These are phyloP conservation scores for Protophormia terraenovae DNA, from an alignment of 2,888 invertebrate species.

Conservation along the genomic window DNA sequence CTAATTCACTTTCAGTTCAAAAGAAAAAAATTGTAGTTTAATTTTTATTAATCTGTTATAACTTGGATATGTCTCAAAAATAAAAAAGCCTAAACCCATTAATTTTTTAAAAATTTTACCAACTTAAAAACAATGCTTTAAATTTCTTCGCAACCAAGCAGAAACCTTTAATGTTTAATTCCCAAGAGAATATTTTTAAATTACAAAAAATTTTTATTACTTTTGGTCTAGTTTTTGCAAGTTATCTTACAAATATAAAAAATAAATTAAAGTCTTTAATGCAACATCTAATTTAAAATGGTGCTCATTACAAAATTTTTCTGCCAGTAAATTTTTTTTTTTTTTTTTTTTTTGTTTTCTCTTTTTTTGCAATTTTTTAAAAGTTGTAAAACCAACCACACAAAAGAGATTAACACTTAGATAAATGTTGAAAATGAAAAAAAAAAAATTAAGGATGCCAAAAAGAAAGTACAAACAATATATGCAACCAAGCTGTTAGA, in stretches of 20 bases:
- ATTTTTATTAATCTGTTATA: too few species aligned
- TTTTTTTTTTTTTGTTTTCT: background rate
- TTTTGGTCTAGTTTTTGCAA: background rate
- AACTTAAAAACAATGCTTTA: background rate
- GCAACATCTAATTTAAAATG: slow-evolving; percentile 24
- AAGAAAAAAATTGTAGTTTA: too few species aligned
- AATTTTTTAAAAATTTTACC: background rate
- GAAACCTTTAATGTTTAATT: background rate
- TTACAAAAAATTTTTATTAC: background rate
- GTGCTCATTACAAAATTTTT: slow-evolving; percentile 19
- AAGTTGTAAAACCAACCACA: slow-evolving; percentile 38
- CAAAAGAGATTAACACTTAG: slow-evolving; percentile 61
- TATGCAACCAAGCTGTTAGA: slow-evolving; percentile 5
- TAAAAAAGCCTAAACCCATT: too few species aligned
- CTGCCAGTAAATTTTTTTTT: background rate
- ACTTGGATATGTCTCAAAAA: too few species aligned
- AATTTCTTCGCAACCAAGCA: background rate
- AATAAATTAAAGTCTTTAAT: slow-evolving; percentile 12
- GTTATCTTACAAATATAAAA: background rate
- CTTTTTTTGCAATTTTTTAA: background rate
- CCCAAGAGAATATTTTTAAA: background rate
- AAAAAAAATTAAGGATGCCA: slow-evolving; percentile 39
- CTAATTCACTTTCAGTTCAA: too few species aligned
- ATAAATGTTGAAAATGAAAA: slow-evolving; percentile 23
- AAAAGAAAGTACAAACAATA: slow-evolving; percentile 29